Evolutionary conservation across 2,113 vertebrate genomes (phyloP).

Genomic region (Gobiocypris rarus): DNA sequence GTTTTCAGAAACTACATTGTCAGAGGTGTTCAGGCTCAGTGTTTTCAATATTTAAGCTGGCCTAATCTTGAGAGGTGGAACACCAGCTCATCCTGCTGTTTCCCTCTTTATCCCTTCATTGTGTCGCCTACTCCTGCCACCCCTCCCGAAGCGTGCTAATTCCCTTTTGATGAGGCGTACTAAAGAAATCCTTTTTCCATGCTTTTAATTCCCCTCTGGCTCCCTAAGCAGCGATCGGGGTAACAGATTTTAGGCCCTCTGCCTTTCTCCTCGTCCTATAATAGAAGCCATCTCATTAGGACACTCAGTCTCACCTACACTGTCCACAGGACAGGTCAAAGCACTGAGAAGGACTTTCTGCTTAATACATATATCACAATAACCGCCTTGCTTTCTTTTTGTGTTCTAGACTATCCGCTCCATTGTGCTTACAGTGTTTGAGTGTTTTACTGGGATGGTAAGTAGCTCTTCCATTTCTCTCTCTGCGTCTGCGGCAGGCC

Average conservation of each 20-base stretch:
- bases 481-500: constrained; percentile 67
- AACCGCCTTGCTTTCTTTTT: constrained; percentile 58
- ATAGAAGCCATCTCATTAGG: constrained; percentile 71
- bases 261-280: constrained; percentile 69
- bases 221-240: constrained; percentile 87
- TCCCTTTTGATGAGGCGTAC: constrained; percentile 86
- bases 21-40: constrained; percentile 23
- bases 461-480: constrained; percentile 77
- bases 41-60: constrained; percentile 47
- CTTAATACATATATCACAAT: constrained; percentile 14
- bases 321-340: constrained; percentile 42
- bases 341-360: neutral
- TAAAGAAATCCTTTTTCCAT: constrained; percentile 90
- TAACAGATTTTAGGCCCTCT: constrained; percentile 83
- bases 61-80: constrained; percentile 55
- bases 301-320: constrained; percentile 46
- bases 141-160: constrained; percentile 80
- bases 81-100: constrained; percentile 68
- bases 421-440: constrained; percentile 56
- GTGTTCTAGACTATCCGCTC: constrained; percentile 50
- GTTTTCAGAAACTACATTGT: constrained; percentile 3
- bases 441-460: constrained; percentile 69
- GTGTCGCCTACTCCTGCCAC: constrained; percentile 76
- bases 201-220: constrained; percentile 82
- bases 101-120: constrained; percentile 64